Conservation (phyloP, 2,113 vertebrate species). For the Indicator maculatus region DNA sequence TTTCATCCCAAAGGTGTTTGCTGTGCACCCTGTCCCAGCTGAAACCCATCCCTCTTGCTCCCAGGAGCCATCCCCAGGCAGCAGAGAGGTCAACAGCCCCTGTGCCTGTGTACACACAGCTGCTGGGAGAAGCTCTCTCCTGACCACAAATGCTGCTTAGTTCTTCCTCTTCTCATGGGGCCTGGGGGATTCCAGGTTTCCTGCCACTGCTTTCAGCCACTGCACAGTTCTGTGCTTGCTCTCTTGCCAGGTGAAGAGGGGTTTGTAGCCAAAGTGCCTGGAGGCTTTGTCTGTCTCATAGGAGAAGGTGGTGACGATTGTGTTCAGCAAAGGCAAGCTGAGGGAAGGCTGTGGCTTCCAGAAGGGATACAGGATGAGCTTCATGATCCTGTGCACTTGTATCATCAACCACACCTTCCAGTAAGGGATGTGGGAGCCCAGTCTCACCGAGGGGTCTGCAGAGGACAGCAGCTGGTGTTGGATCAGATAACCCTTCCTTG, state of each 20-base stretch:
- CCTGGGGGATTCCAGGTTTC: not conserved
- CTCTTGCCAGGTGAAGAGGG: slow-evolving; percentile 45
- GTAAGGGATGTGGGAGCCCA: slow-evolving; percentile 43
- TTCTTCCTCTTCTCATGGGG: not conserved
- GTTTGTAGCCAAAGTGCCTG: slow-evolving; percentile 50
- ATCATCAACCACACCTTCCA: slow-evolving; percentile 58
- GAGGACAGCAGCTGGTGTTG: slow-evolving; percentile 4
- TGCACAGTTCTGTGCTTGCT: slow-evolving; percentile 32
- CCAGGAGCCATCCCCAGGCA: rapidly evolving
- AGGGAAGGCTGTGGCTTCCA: slow-evolving; percentile 39
- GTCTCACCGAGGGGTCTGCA: not conserved
- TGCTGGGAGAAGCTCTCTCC: not conserved
- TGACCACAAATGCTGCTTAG: not conserved
- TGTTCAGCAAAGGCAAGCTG: slow-evolving; percentile 13
- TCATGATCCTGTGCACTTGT: not conserved
- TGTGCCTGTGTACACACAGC: rapidly evolving
- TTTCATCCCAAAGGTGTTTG: not conserved
- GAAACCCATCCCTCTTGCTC: not conserved
- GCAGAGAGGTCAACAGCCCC: not conserved
- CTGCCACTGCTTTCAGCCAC: slow-evolving; percentile 11
- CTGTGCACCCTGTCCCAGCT: not conserved
- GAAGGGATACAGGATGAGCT: slow-evolving; percentile 1
- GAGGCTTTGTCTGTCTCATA: slow-evolving; percentile 52
- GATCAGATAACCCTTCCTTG: not conserved
- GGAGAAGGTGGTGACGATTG: not conserved